Base-by-base conservation (phyloP, 2,797 vertebrate genomes). In the Heteromormyrus szaboi region DNA sequence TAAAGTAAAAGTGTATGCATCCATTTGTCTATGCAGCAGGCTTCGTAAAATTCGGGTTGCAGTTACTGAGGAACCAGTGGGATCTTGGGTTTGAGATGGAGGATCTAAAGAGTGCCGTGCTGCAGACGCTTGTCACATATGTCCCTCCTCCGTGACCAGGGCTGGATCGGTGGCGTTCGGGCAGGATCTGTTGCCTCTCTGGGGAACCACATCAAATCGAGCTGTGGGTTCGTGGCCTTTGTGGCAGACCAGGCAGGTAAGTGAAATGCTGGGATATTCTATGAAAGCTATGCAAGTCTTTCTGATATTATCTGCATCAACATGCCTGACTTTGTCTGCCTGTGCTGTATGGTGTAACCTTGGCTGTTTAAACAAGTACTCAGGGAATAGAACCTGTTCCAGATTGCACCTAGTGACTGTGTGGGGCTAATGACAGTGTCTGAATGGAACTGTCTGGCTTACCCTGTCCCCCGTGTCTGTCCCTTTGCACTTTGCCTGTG, bases 131-230 rank as follows among this genome's bases (percentile, higher is more conserved):
- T n/a, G 17, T n/a, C 19, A 37, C 33, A 37, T 22, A 2, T 51
- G 88, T 65, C 68, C 53, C 8, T 54, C 8, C 89, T 17, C 4
- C 90, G 1, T 48, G 93, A 87, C 3, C 92, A 99, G 98, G 96
- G 92, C 90, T 99, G 98, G 98, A 97, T 99, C 79, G 92, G 91
- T 90, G 95, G 95, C 53, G 91, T 99, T 72, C 96, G 94, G 89
- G 96, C 94, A 0, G 96, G 95, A 87, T 95, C 96, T 0, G 12
- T 94, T 22, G 6, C 94, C 0, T 96, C 95, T 89, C 96, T 93
- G 76, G 97, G 97, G 48, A 97, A 94, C 94, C 97, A 97, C 0
- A 97, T 99, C 92, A 97, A 97, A 93, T 96, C 97, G 12, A 98
- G 96, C 93, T 93, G 96, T 92, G 93, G 86, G 89, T 93, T 97